Base-by-base conservation (phyloP, 2,797 vertebrate species). In the Anguilla obscura region DNA sequence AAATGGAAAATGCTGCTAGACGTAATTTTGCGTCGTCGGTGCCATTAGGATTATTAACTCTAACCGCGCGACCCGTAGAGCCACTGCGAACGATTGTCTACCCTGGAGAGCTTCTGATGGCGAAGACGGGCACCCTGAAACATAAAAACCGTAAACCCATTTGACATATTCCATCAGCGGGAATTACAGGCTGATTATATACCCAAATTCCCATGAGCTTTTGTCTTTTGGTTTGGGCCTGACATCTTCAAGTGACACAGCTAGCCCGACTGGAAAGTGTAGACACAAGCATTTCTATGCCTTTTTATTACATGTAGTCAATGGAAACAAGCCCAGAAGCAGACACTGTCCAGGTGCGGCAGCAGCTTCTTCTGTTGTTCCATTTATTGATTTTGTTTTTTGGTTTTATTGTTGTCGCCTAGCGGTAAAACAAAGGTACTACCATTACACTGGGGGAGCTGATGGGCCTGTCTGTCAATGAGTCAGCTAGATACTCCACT, bases 21-120 rank as follows among this genome's bases (percentile, higher is more conserved):
- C 89, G 94, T 93, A 92, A 95, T 95, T 30, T 45, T 7, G 40
- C 74, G 52, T 88, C 80, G 30, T 85, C 74, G n/a, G 56, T 4
- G 40, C 96, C 85, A 86, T 54, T 85, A 33, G 21, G 16, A 40
- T 54, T 56, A 84, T 86, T 95, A n/a, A 95, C 96, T 96, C 94
- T 95, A 95, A 95, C 96, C 95, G 95, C 92, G 94, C 96, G 95
- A 96, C 90, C 94, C 85, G 90, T 90, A 30, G 24, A 80, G 48
- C 84, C 30, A 66, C 40, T n/a, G 48, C 1, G 36, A 60, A 86
- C 48, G 71, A 24, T 86, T 76, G 86, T 66, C 18, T 36, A 87
- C 87, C 36, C 56, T 58, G 18, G 63, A 86, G 33, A 74, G 76
- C 16, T 24, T 84, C 76, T 21, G 36, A 45, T 45, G 48, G 6